These are phyloP conservation scores for Protobothrops mucrosquamatus DNA, from an alignment of 2,113 vertebrate genomes.

Conservation along the genomic window DNA sequence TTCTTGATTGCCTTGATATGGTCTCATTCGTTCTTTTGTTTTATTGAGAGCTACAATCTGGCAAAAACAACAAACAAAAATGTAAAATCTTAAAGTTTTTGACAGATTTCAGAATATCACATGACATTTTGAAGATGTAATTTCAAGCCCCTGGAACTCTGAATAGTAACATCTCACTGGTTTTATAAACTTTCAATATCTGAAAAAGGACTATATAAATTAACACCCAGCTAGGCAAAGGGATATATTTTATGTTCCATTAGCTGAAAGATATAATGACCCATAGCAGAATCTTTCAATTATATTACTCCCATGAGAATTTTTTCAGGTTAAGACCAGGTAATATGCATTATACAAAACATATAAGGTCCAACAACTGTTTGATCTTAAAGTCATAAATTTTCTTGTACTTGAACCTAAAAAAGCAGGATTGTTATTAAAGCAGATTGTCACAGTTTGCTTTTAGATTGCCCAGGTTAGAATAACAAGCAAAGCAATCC, in stretches of 20 bases:
- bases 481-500: not conserved
- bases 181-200: not conserved
- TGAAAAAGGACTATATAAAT: not conserved
- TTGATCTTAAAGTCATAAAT: not conserved
- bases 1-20: constrained; percentile 88
- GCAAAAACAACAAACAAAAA: constrained; percentile 37
- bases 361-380: not conserved
- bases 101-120: not conserved
- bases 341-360: not conserved
- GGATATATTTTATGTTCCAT: not conserved
- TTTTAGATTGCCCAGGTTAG: not conserved
- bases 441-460: not conserved
- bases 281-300: not conserved
- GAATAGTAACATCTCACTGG: not conserved
- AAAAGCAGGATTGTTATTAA: not conserved
- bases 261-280: not conserved
- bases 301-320: not conserved
- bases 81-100: constrained; percentile 30
- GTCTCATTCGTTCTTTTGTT: constrained; percentile 97
- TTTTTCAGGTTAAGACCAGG: not conserved
- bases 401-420: not conserved
- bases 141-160: not conserved
- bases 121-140: not conserved
- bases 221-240: not conserved
- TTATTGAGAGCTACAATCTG: constrained; percentile 97